phyloP scores from a whole-genome alignment of 2,797 vertebrate species.

The Cephalopachus bancanus region DNA sequence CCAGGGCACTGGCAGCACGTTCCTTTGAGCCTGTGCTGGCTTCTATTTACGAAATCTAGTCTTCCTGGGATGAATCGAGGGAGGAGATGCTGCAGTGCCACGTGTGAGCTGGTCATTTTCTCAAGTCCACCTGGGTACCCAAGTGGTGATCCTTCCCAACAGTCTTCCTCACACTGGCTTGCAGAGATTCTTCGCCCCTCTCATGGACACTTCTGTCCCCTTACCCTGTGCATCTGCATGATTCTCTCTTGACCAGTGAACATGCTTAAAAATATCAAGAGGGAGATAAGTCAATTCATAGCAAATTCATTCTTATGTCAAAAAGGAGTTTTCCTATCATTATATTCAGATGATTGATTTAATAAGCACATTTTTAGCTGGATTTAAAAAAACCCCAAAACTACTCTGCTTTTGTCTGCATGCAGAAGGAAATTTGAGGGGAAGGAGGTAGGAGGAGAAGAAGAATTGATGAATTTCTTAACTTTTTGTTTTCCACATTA shows the following conservation, averaged over 20 bases:
- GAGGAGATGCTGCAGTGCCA: not conserved
- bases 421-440: not conserved
- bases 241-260: not conserved
- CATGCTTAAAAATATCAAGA: not conserved
- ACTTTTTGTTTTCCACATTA: not conserved
- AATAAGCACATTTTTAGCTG: not conserved
- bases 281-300: not conserved
- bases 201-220: not conserved
- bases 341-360: not conserved
- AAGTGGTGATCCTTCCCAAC: not conserved
- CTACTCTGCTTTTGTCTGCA: not conserved
- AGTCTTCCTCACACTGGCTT: fast-evolving
- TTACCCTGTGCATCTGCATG: not conserved
- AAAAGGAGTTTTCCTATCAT: not conserved
- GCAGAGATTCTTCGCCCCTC: fast-evolving
- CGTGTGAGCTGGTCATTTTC: fast-evolving
- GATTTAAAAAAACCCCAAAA: not conserved
- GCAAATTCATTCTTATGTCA: not conserved
- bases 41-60: not conserved
- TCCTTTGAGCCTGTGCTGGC: not conserved
- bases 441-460: not conserved
- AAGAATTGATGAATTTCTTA: not conserved
- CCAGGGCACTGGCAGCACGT: fast-evolving
- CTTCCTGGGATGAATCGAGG: not conserved
- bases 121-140: not conserved